Evolutionary conservation across 2,888 invertebrate genomes (phyloP), one percentile per base, ranked within the genome.

Genomic region (Eristalis arbustorum): DNA sequence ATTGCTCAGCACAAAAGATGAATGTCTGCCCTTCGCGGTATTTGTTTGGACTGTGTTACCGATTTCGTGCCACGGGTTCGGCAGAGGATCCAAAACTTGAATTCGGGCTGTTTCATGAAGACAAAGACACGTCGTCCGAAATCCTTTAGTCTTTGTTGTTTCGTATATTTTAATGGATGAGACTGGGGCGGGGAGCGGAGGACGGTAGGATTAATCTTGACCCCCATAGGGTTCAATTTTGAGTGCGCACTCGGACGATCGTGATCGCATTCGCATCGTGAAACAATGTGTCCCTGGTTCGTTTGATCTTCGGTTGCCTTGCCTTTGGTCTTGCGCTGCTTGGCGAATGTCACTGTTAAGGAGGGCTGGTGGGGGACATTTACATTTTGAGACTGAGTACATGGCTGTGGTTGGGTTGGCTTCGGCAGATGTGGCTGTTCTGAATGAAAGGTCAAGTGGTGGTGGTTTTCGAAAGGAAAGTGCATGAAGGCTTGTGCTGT

Each of bases 181-280:
- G 61, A 22, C 57, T 73, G 62, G 49, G 34, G 63, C 10, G 34
- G 10, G 37, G 64, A 62, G 76, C 40, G 64, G 18, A 3, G 49
- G 18, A 72, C n/a, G 59, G 79, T 68, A 63, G 75, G 79, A 77
- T 75, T 79, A 83, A 79, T 89, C 88, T 89, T 90, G 90, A 90
- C 89, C 90, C 88, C 88, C 88, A 79, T 88, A 88, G 89, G 88
- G 89, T 89, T 89, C 89, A 89, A 88, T 59, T 87, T 87, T 87
- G 77, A 83, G 83, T 59, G 64, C 75, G 74, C 78, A 74, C 69
- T 80, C 87, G 83, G 83, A 78, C 80, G 89, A 89, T 90, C 90
- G 90, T 90, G 90, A 90, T 90, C 88, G 89, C 88, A 88, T 88
- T 89, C 89, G 89, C 89, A 90, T 90, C 90, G 90, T 90, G 90